A percentile compares a stretch with the other conserved stretches of the same genome.
phyloP scores from a whole-genome alignment of 2,797 vertebrate genomes.

The Garrulus glandarius region DNA sequence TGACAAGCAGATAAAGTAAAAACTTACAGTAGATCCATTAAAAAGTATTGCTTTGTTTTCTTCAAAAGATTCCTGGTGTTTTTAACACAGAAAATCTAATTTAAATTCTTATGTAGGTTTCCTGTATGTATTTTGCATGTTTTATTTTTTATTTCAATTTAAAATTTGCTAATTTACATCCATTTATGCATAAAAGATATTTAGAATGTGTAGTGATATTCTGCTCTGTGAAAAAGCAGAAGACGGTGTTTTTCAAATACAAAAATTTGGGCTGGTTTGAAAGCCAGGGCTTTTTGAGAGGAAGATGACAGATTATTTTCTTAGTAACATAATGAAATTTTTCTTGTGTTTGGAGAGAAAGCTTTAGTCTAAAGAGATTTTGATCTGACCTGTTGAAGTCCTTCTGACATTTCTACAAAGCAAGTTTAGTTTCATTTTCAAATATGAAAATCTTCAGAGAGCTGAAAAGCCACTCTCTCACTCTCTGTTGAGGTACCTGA shows the following conservation, averaged over 20 bases:
- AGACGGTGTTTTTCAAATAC: neutral
- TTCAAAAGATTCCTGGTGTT: neutral
- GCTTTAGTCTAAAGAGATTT: neutral
- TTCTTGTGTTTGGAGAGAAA: neutral
- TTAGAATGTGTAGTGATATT: neutral
- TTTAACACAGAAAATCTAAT: neutral
- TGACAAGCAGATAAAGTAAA: neutral
- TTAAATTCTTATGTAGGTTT: neutral
- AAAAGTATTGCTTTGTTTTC: neutral
- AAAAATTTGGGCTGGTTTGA: neutral
- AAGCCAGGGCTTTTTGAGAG: neutral
- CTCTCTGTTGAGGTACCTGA: neutral
- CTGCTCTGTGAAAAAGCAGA: neutral
- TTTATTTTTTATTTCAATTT: neutral
- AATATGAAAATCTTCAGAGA: neutral
- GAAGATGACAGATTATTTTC: neutral
- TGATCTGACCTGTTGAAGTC: neutral
- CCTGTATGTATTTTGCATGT: neutral
- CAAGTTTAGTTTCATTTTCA: neutral
- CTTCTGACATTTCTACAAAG: neutral
- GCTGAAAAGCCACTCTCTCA: neutral
- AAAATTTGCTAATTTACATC: neutral
- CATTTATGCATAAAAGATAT: neutral
- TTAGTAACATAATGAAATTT: neutral
- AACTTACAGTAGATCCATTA: neutral